Percentiles rank a stretch among this genome's conserved stretches.
Evolutionary conservation across 2,797 vertebrate genomes (phyloP).

Genomic region (Amblyopsis hoosieri): DNA sequence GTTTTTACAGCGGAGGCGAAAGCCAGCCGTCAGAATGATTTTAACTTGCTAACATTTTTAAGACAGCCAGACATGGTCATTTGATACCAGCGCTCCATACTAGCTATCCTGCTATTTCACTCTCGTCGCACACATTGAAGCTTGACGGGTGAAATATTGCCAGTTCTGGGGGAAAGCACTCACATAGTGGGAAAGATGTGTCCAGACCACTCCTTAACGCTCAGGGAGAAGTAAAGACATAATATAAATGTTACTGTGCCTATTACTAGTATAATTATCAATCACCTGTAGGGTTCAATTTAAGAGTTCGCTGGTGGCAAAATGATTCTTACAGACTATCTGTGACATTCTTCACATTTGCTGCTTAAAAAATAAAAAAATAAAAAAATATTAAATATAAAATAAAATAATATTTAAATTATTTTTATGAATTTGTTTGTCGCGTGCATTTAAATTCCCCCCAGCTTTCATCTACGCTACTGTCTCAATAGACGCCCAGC

Average conservation of each 20-base stretch:
- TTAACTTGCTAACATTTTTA: conserved; percentile 69
- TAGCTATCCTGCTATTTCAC: conserved; percentile 70
- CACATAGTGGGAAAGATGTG: conserved; percentile 39
- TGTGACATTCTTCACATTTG: neutral
- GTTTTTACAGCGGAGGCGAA: conserved; percentile 41
- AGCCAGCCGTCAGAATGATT: conserved; percentile 56
- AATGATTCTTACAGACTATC: neutral
- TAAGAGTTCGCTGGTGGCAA: conserved; percentile 10
- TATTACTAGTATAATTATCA: conserved; percentile 19
- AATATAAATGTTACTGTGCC: conserved; percentile 36
- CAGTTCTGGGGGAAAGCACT: conserved; percentile 46
- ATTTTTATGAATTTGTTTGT: too few relatives aligned
- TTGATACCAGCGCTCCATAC: conserved; percentile 64
- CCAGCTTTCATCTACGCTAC: too few relatives aligned
- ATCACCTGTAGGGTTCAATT: conserved; percentile 42
- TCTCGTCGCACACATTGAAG: conserved; percentile 60
- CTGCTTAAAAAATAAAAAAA: conserved; percentile 8
- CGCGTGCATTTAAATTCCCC: too few relatives aligned
- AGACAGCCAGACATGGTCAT: conserved; percentile 69
- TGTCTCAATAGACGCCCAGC: conserved; percentile 5
- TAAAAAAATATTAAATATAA: too few relatives aligned
- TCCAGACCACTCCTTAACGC: conserved; percentile 35
- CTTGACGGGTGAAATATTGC: conserved; percentile 60
- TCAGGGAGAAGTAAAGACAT: conserved; percentile 45
- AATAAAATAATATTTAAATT: too few relatives aligned